Percentiles rank a stretch among this genome's conserved stretches.
Evolutionary conservation across 2,113 vertebrate genomes (phyloP).

Genomic region (Stegastes partitus): DNA sequence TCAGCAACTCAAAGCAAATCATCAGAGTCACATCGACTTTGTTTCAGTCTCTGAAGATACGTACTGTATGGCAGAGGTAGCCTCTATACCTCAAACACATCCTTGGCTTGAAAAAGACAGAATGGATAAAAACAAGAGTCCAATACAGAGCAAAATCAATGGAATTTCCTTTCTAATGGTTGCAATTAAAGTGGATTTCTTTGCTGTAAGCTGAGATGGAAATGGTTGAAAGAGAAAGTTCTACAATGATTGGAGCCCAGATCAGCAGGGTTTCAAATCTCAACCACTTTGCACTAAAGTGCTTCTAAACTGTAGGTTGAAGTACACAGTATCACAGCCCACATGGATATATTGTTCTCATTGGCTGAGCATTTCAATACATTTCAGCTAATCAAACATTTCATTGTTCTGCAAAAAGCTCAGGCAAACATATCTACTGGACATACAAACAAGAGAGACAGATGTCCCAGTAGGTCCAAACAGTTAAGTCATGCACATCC

Average conservation of each 20-base stretch:
- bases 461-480: neutral
- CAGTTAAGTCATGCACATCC: neutral
- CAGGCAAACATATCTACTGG: slow-evolving; percentile 2
- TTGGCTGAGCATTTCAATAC: neutral
- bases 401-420: neutral
- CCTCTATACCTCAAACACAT: too few species aligned
- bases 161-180: neutral
- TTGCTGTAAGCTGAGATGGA: too few species aligned
- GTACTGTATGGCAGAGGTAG: too few species aligned
- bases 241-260: too few species aligned
- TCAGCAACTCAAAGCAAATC: neutral
- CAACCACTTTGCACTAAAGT: too few species aligned
- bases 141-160: neutral
- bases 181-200: too few species aligned
- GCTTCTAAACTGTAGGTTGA: too few species aligned
- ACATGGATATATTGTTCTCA: neutral
- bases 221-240: too few species aligned
- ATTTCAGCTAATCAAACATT: too few species aligned
- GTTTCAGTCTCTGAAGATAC: neutral
- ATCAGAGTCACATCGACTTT: neutral
- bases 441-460: neutral
- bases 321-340: too few species aligned
- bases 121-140: neutral
- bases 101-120: neutral
- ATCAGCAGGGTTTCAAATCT: too few species aligned